These are phyloP conservation scores for Melieria omissa DNA, from an alignment of 2,888 invertebrate genomes.

Conservation along the genomic window DNA sequence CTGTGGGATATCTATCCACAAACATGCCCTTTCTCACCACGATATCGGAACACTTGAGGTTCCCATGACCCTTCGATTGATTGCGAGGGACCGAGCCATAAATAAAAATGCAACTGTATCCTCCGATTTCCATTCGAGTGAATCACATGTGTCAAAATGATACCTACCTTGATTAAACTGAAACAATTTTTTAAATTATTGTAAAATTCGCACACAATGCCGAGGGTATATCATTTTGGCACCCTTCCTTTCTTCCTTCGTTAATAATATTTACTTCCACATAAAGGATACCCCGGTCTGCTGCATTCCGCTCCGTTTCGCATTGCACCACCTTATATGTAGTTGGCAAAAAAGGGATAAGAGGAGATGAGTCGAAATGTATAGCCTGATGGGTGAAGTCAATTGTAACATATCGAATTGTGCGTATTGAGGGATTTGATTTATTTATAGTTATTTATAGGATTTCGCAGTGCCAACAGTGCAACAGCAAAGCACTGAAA, in stretches of 20 bases:
- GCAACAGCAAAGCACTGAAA: constrained; percentile 16
- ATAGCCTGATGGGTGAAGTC: constrained; percentile 62
- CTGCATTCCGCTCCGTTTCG: constrained; percentile 44
- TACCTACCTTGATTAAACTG: constrained; percentile 60
- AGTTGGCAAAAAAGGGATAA: constrained; percentile 53
- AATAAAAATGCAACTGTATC: constrained; percentile 56
- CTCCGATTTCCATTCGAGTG: constrained; percentile 54
- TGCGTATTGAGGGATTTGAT: constrained; percentile 65
- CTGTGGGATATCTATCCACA: constrained; percentile 65
- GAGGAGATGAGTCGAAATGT: constrained; percentile 40
- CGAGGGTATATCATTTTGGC: constrained; percentile 37
- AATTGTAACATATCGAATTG: constrained; percentile 67
- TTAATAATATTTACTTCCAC: constrained; percentile 59
- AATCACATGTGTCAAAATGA: constrained; percentile 16
- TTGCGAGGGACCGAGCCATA: constrained; percentile 47
- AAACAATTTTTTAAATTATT: constrained; percentile 62
- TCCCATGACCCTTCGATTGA: constrained; percentile 41
- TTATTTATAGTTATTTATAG: constrained; percentile 66
- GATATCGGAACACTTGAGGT: constrained; percentile 42
- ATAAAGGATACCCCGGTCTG: constrained; percentile 55
- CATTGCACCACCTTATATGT: constrained; percentile 51
- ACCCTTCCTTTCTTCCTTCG: constrained; percentile 50
- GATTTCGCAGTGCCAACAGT: constrained; percentile 50
- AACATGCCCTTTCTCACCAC: constrained; percentile 66
- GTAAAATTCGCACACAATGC: constrained; percentile 62